Percentiles rank a stretch among this genome's conserved stretches.
Evolutionary conservation across 2,888 invertebrate species (phyloP).

Genomic region (Lasioglossum malachurum): DNA sequence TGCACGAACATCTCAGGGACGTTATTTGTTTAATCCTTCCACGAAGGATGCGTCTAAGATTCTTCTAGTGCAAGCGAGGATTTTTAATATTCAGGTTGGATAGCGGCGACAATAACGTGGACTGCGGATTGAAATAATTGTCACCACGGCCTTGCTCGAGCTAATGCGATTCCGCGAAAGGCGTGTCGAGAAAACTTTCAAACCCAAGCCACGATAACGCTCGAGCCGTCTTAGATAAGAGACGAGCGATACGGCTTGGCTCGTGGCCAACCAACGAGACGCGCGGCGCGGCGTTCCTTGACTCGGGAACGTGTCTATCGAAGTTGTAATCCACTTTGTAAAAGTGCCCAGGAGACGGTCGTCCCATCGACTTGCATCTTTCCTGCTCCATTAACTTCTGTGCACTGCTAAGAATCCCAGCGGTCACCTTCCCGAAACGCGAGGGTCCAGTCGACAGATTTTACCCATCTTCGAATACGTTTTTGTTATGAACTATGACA

Average conservation of each 20-base stretch:
- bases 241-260: conserved; percentile 59
- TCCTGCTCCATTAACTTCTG: conserved; percentile 40
- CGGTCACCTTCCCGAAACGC: background rate
- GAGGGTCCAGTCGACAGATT: background rate
- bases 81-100: conserved; percentile 53
- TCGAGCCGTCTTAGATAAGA: conserved; percentile 60
- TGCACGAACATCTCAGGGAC: conserved; percentile 40
- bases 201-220: conserved; percentile 62
- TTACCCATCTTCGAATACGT: too few relatives aligned
- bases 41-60: conserved; percentile 54
- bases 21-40: conserved; percentile 50
- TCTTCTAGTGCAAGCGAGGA: conserved; percentile 30
- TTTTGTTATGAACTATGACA: too few relatives aligned
- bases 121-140: conserved; percentile 60
- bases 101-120: conserved; percentile 38
- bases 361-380: conserved; percentile 37
- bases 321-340: conserved; percentile 57
- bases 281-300: conserved; percentile 32
- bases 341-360: conserved; percentile 40
- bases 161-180: conserved; percentile 64
- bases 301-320: conserved; percentile 57
- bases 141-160: conserved; percentile 63
- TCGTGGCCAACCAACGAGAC: conserved; percentile 51
- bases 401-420: background rate
- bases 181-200: conserved; percentile 63